Evolutionary conservation across 2,113 vertebrate species (phyloP).

Genomic region (Spheniscus mendiculus): DNA sequence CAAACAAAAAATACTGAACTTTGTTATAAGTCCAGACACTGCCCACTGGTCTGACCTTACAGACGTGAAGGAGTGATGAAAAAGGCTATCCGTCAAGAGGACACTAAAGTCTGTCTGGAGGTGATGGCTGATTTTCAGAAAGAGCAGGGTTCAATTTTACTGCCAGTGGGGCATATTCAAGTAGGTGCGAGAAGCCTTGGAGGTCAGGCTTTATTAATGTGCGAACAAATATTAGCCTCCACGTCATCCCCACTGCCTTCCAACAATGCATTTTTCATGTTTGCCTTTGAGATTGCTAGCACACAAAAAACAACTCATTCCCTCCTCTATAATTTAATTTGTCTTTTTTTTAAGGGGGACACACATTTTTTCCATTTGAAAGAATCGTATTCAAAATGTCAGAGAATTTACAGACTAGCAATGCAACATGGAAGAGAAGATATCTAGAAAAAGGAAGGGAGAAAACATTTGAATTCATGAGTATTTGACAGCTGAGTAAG

Average conservation of each 20-base stretch:
- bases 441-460: neutral
- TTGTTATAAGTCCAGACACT: neutral
- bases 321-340: neutral
- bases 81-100: neutral
- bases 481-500: neutral
- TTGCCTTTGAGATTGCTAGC: neutral
- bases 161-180: neutral
- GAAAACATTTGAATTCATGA: neutral
- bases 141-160: neutral
- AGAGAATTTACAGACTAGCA: neutral
- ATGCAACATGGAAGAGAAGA: neutral
- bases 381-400: neutral
- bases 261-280: neutral
- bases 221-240: neutral
- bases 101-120: neutral
- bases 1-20: neutral
- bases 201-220: neutral
- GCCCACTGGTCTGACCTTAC: neutral
- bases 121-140: neutral
- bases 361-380: neutral
- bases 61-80: neutral
- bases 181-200: neutral
- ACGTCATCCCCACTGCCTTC: neutral
- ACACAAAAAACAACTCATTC: neutral
- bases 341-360: too few relatives aligned